A percentile compares a stretch with the other conserved stretches of the same genome.
Evolutionary conservation across 2,888 invertebrate species (phyloP).

Genomic region (Lomographa bimaculata): DNA sequence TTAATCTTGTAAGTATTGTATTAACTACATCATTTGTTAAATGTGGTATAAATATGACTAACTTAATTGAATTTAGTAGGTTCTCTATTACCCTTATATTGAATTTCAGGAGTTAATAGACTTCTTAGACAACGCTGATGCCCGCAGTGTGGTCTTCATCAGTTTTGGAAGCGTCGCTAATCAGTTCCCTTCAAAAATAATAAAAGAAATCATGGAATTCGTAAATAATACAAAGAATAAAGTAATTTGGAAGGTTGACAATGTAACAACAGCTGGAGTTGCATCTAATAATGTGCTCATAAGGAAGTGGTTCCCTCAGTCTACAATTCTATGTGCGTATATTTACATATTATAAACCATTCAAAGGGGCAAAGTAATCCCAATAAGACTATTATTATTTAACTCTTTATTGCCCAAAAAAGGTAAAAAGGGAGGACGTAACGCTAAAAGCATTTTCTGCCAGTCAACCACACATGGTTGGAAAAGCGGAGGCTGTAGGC

Average conservation of each 20-base stretch:
- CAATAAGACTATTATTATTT: too few species aligned
- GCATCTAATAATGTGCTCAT: slow-evolving; percentile 85
- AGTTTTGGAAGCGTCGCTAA: slow-evolving; percentile 89
- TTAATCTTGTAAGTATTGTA: too few species aligned
- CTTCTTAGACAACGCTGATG: slow-evolving; percentile 84
- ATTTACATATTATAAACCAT: too few species aligned
- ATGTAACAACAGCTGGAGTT: slow-evolving; percentile 81
- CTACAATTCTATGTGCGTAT: slow-evolving; percentile 87
- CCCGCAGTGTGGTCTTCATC: slow-evolving; percentile 87
- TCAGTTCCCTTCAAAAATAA: slow-evolving; percentile 81
- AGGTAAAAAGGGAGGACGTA: not conserved
- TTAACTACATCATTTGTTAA: too few species aligned
- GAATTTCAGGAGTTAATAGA: slow-evolving; percentile 35
- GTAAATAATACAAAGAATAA: slow-evolving; percentile 68
- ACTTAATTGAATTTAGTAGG: too few species aligned
- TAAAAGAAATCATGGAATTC: slow-evolving; percentile 76
- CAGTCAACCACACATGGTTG: too few species aligned
- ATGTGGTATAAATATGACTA: too few species aligned
- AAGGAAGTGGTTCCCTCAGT: slow-evolving; percentile 88
- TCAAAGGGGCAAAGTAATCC: too few species aligned
- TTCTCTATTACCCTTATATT: too few species aligned
- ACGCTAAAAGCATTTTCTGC: too few species aligned
- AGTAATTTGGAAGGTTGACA: slow-evolving; percentile 89
- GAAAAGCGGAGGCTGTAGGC: too few species aligned
- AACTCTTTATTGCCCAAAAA: too few species aligned